These are phyloP conservation scores for Lasioglossum lativentre DNA, from an alignment of 2,888 invertebrate genomes.

Conservation along the genomic window DNA sequence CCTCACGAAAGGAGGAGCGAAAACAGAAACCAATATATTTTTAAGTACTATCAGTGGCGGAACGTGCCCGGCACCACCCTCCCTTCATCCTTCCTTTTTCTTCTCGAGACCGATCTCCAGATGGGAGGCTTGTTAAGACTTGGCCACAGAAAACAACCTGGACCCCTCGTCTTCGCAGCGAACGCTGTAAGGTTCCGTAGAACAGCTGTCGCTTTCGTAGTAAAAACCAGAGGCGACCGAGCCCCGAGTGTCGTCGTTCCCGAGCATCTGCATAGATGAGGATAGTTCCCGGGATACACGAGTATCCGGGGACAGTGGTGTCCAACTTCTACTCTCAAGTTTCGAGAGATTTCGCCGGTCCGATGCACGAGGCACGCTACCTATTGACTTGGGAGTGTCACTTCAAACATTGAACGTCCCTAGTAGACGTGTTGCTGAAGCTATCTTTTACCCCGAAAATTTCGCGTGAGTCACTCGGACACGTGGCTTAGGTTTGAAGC, in stretches of 20 bases:
- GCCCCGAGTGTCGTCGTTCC: conserved; percentile 2
- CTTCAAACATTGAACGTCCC: not conserved
- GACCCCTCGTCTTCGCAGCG: conserved; percentile 45
- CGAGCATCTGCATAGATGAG: conserved; percentile 34
- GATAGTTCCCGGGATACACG: conserved; percentile 14
- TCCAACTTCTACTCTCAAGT: not conserved
- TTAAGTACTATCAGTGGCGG: conserved; percentile 39
- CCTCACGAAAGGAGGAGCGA: not conserved
- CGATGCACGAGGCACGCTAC: not conserved
- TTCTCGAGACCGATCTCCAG: conserved; percentile 60
- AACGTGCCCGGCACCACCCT: conserved; percentile 44
- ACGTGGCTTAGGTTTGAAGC: not conserved
- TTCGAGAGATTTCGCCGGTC: not conserved
- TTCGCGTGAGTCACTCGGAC: not conserved
- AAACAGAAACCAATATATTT: conserved; percentile 36
- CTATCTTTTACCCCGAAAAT: not conserved
- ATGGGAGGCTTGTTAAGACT: conserved; percentile 64
- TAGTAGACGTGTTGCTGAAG: not conserved
- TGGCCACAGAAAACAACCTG: conserved; percentile 49
- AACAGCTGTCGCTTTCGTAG: conserved; percentile 66
- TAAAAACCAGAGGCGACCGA: conserved; percentile 54
- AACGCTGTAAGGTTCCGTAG: conserved; percentile 59
- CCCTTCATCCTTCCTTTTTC: not conserved
- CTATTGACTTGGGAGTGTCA: not conserved
- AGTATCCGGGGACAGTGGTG: conserved; percentile 1